phyloP scores from a whole-genome alignment of 2,888 invertebrate species.

The Salpingus planirostris region DNA sequence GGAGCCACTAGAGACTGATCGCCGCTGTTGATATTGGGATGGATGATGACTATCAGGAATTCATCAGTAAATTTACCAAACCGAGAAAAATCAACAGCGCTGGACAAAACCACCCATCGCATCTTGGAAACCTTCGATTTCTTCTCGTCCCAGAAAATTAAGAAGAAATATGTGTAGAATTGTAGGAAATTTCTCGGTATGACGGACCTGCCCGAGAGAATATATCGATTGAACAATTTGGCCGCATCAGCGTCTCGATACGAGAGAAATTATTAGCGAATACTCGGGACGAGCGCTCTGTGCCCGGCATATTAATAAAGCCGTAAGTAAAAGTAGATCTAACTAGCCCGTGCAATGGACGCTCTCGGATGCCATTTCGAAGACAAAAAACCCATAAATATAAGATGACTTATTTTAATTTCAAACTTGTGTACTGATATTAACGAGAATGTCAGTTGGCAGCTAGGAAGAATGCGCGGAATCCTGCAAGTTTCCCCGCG shows the following conservation, averaged over 20 bases:
- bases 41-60: slow-evolving; percentile 20
- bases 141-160: too few species aligned
- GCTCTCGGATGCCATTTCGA: too few species aligned
- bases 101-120: too few species aligned
- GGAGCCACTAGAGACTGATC: slow-evolving; percentile 16
- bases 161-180: too few species aligned
- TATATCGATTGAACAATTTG: too few species aligned
- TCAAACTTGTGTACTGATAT: slow-evolving; percentile 6
- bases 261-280: slow-evolving; percentile 11
- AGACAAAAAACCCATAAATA: slow-evolving; percentile 12
- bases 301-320: slow-evolving; percentile 10
- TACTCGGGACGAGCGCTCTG: slow-evolving; percentile 6
- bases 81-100: too few species aligned
- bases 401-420: slow-evolving; percentile 13
- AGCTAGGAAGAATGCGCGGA: slow-evolving; percentile 6
- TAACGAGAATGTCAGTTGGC: slow-evolving; percentile 7
- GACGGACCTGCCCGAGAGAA: too few species aligned
- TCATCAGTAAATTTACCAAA: slow-evolving; percentile 18
- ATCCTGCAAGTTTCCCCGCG: slow-evolving; percentile 2
- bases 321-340: too few species aligned
- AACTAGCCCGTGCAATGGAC: too few species aligned
- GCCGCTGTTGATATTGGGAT: slow-evolving; percentile 21
- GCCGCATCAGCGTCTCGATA: too few species aligned
- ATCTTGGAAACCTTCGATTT: too few species aligned
- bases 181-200: too few species aligned